phyloP scores from a whole-genome alignment of 2,888 invertebrate species.

The Limnephilus lunatus region DNA sequence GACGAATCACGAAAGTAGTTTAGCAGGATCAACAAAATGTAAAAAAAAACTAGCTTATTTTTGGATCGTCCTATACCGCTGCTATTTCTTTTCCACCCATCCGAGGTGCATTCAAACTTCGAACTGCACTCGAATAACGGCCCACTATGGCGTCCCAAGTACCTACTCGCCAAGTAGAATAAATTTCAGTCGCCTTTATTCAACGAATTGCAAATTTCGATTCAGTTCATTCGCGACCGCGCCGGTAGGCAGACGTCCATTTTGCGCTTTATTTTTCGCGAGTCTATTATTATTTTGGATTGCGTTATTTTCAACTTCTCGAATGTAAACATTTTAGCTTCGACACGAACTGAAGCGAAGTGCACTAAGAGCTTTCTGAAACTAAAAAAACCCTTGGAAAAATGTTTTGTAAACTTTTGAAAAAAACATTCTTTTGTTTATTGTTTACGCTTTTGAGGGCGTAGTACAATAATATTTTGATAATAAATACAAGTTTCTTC shows the following conservation, averaged over 20 bases:
- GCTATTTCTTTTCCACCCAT: not conserved
- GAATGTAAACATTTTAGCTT: not conserved
- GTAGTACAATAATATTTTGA: not conserved
- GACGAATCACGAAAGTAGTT: no score
- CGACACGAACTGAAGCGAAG: not conserved
- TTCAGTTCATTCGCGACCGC: not conserved
- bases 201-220: not conserved
- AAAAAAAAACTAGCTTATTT: not conserved
- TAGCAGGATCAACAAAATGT: no score
- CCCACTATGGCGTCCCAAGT: not conserved
- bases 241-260: not conserved
- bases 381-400: not conserved
- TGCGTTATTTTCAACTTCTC: not conserved
- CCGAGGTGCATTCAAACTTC: not conserved
- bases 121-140: not conserved
- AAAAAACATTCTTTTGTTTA: not conserved
- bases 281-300: no score
- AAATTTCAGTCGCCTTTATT: not conserved
- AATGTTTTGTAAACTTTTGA: not conserved
- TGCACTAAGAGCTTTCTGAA: not conserved
- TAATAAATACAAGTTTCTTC: not conserved
- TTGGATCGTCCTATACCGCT: not conserved
- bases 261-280: not conserved
- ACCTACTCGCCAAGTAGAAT: not conserved
- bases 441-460: not conserved